These are phyloP conservation scores for Chymomyza costata DNA, from an alignment of 1,140 invertebrate species.

Conservation along the genomic window DNA sequence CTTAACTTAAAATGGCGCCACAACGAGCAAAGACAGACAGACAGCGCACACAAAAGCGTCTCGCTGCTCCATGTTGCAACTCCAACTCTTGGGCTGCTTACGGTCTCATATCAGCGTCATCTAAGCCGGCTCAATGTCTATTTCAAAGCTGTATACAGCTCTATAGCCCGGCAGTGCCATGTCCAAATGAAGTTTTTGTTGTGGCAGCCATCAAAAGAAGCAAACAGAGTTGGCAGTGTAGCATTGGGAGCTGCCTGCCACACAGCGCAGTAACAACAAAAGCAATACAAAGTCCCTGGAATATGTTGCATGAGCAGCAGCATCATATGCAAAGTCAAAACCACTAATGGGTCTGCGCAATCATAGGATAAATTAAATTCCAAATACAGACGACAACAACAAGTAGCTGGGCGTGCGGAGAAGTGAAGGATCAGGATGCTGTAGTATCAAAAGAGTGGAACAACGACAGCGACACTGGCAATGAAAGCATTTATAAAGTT, in stretches of 20 bases:
- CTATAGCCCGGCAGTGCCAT: too few species aligned
- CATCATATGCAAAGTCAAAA: constrained; percentile 74
- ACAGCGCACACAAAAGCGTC: not conserved
- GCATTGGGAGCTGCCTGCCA: not conserved
- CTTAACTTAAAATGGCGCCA: constrained; percentile 21
- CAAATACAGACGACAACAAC: constrained; percentile 55
- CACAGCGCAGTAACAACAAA: constrained; percentile 25
- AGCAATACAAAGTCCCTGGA: constrained; percentile 68
- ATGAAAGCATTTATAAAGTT: constrained; percentile 61
- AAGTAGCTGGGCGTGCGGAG: not conserved
- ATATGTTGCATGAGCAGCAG: too few species aligned
- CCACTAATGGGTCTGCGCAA: constrained; percentile 73
- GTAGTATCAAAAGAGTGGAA: not conserved
- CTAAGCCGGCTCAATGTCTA: constrained; percentile 63
- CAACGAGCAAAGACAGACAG: constrained; percentile 34
- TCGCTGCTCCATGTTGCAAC: constrained; percentile 9
- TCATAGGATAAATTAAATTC: constrained; percentile 74
- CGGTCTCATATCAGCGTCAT: constrained; percentile 44
- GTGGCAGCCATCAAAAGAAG: constrained; percentile 47
- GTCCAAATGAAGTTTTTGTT: constrained; percentile 17
- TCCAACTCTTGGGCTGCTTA: too few species aligned
- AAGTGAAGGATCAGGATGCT: not conserved
- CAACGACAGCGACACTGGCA: not conserved
- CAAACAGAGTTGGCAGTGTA: constrained; percentile 13
- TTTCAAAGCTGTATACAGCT: constrained; percentile 18